phyloP scores from a whole-genome alignment of 2,113 vertebrate genomes.

The Nerophis ophidion region DNA sequence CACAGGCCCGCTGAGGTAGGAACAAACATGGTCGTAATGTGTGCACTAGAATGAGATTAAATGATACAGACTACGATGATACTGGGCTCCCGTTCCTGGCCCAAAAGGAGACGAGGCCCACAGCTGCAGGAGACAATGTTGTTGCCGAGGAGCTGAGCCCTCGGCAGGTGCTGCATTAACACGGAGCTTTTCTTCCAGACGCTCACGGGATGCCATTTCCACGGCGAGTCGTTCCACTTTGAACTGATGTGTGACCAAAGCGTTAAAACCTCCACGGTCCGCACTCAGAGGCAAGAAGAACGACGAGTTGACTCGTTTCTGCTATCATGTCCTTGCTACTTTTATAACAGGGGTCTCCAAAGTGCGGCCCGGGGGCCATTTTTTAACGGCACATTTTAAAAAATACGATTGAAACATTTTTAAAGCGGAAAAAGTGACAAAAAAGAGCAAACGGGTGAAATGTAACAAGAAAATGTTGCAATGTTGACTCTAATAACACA shows the following conservation, averaged over 20 bases:
- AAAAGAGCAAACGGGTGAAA: no score
- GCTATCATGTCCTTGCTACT: not conserved
- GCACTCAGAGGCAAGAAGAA: not conserved
- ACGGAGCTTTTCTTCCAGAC: slow-evolving; percentile 53
- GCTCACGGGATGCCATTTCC: slow-evolving; percentile 41
- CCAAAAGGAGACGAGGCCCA: slow-evolving; percentile 45
- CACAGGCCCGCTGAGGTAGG: slow-evolving; percentile 49
- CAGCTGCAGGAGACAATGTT: slow-evolving; percentile 53
- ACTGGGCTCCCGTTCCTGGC: slow-evolving; percentile 23
- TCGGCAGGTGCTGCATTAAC: slow-evolving; percentile 68
- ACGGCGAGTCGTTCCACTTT: slow-evolving; percentile 45
- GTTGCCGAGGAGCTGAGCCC: slow-evolving; percentile 40
- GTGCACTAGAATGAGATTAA: slow-evolving; percentile 19
- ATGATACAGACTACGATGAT: slow-evolving; percentile 9
- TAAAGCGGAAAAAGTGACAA: no score
- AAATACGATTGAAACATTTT: no score
- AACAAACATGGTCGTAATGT: no score
- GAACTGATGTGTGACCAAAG: slow-evolving; percentile 42
- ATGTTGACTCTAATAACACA: no score
- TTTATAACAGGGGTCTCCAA: no score
- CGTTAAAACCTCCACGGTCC: not conserved
- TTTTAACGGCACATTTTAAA: no score
- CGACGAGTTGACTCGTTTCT: no score
- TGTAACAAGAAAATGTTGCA: no score
- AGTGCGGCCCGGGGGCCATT: no score